These are phyloP conservation scores for Protonibea diacanthus DNA, from an alignment of 2,797 vertebrate genomes.

Conservation along the genomic window DNA sequence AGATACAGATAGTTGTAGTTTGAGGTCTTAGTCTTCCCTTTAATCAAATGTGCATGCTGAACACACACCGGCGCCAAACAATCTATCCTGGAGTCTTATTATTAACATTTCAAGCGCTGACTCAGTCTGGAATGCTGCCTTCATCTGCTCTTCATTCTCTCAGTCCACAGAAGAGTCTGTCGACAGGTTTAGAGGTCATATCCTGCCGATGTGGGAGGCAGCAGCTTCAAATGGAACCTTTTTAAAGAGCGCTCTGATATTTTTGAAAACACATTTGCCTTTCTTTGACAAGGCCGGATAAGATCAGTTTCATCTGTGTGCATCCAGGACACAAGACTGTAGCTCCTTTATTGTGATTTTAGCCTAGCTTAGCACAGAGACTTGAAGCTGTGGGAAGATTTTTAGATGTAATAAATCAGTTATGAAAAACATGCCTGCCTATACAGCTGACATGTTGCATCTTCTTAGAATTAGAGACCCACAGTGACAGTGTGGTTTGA, in stretches of 20 bases:
- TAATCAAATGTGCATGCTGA: neutral
- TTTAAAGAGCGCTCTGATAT: neutral
- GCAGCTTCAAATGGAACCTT: conserved; percentile 3
- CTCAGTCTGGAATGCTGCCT: conserved; percentile 27
- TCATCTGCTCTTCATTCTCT: conserved; percentile 16
- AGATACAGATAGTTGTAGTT: neutral
- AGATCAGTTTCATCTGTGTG: neutral
- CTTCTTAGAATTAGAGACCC: neutral
- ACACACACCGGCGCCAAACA: conserved; percentile 1
- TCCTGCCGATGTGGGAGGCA: conserved; percentile 21
- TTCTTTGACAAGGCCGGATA: neutral
- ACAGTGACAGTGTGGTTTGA: neutral
- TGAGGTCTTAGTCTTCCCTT: conserved; percentile 3
- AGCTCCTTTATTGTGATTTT: neutral
- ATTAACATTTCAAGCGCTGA: conserved; percentile 27
- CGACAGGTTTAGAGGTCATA: conserved; percentile 16
- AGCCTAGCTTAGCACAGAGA: neutral
- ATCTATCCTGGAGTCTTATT: neutral
- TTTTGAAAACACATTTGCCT: neutral
- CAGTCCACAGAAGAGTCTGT: neutral
- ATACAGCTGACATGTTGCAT: neutral
- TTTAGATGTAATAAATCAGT: neutral
- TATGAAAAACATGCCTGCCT: neutral
- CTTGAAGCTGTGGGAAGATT: neutral
- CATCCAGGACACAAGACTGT: neutral